Conservation (phyloP, 1,140 invertebrate genomes). For the Drosophila erecta region DNA sequence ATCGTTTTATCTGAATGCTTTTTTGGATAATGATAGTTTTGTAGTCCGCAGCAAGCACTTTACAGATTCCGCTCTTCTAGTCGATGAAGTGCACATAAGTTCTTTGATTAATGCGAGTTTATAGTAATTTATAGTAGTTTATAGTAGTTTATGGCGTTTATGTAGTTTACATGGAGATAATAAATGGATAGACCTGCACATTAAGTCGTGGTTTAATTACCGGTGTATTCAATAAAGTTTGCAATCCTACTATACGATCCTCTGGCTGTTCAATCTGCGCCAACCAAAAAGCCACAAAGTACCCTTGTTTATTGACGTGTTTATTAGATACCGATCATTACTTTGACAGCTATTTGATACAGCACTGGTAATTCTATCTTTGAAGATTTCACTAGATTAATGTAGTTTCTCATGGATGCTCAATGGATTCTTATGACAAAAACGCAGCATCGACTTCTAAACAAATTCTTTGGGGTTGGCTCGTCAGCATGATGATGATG, state of each 20-base stretch:
- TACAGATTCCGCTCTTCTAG: too few relatives aligned
- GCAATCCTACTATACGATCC: background rate
- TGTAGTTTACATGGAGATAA: too few relatives aligned
- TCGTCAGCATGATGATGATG: conserved; percentile 10
- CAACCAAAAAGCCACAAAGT: conserved; percentile 28
- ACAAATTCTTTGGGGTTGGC: background rate
- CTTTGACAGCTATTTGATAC: conserved; percentile 29
- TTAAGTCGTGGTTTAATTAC: too few relatives aligned
- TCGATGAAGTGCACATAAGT: background rate
- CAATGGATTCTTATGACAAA: background rate
- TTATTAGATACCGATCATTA: conserved; percentile 29
- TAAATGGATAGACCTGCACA: too few relatives aligned
- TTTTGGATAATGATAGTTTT: background rate
- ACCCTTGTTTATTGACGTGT: conserved; percentile 42
- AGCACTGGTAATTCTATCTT: background rate
- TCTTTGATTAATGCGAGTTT: background rate
- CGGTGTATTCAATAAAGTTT: background rate
- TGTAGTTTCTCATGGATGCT: background rate
- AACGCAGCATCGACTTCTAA: background rate
- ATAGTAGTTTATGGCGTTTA: too few relatives aligned
- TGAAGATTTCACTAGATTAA: background rate
- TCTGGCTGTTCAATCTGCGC: conserved; percentile 3
- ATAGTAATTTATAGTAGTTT: too few relatives aligned
- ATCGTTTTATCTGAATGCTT: background rate
- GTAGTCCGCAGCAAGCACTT: background rate